These are phyloP conservation scores for Cryptophagus acutangulus DNA, from an alignment of 2,888 invertebrate species.

Conservation along the genomic window DNA sequence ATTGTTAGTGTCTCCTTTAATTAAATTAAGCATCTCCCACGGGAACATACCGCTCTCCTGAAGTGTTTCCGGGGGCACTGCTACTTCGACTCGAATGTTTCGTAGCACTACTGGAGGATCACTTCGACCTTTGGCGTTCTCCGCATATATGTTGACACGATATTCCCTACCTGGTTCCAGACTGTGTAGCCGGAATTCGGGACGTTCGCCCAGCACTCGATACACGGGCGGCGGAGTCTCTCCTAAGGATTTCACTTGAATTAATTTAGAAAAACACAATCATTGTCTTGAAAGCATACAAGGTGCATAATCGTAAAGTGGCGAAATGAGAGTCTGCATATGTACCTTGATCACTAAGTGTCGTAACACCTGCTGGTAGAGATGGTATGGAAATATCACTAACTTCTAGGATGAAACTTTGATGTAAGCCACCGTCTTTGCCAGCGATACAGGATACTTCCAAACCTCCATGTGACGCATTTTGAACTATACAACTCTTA, in stretches of 20 bases:
- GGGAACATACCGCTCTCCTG: slow-evolving; percentile 32
- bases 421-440: slow-evolving; percentile 74
- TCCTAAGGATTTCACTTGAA: no score
- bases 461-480: slow-evolving; percentile 57
- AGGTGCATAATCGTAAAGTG: slow-evolving; percentile 2
- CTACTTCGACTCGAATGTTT: slow-evolving; percentile 48
- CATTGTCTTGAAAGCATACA: slow-evolving; percentile 3
- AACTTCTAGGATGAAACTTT: slow-evolving; percentile 78
- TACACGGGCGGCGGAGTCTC: slow-evolving; percentile 44
- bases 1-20: slow-evolving; percentile 44
- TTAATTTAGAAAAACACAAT: no score
- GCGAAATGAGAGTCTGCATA: neutral
- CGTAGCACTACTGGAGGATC: slow-evolving; percentile 68
- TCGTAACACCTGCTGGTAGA: slow-evolving; percentile 44
- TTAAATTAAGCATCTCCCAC: slow-evolving; percentile 41
- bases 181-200: slow-evolving; percentile 67
- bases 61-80: slow-evolving; percentile 29
- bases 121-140: slow-evolving; percentile 76
- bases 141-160: slow-evolving; percentile 74
- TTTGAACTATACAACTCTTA: slow-evolving; percentile 65
- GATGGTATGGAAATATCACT: slow-evolving; percentile 54
- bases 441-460: slow-evolving; percentile 73
- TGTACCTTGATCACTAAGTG: slow-evolving; percentile 46
- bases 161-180: slow-evolving; percentile 73
- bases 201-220: slow-evolving; percentile 62